Percentiles rank a stretch among this genome's conserved stretches.
phyloP scores from a whole-genome alignment of 1,140 invertebrate species.

The Drosophila athabasca region DNA sequence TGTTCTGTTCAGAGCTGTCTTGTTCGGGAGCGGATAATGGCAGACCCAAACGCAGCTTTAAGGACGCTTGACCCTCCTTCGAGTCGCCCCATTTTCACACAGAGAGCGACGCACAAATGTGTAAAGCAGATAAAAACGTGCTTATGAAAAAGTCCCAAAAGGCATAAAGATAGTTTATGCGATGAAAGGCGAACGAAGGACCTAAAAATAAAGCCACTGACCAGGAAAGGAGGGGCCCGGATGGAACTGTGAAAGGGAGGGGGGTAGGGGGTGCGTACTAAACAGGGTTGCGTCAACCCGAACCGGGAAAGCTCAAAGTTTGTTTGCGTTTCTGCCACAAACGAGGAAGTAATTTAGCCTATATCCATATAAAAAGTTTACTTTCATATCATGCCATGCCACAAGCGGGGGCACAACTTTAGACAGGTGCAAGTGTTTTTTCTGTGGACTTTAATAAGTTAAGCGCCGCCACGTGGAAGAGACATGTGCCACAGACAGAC shows the following conservation, averaged over 20 bases:
- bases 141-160: slow-evolving; percentile 69
- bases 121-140: slow-evolving; percentile 77
- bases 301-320: slow-evolving; percentile 40
- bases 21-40: not conserved
- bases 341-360: slow-evolving; percentile 76
- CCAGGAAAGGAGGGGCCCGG: not conserved
- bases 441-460: slow-evolving; percentile 22
- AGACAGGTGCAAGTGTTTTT: slow-evolving; percentile 47
- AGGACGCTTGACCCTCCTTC: slow-evolving; percentile 42
- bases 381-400: slow-evolving; percentile 20
- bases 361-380: slow-evolving; percentile 51
- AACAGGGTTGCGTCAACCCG: no score
- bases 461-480: slow-evolving; percentile 29
- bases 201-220: slow-evolving; percentile 55
- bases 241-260: no score
- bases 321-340: slow-evolving; percentile 42
- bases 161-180: slow-evolving; percentile 71
- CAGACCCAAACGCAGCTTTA: slow-evolving; percentile 22
- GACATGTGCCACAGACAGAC: slow-evolving; percentile 30
- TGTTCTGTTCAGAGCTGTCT: not conserved
- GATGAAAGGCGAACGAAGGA: slow-evolving; percentile 40
- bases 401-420: not conserved
- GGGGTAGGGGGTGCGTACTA: no score
- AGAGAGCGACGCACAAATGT: slow-evolving; percentile 61
- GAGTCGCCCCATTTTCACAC: slow-evolving; percentile 18